phyloP scores from a whole-genome alignment of 2,797 vertebrate genomes.

The Myripristis murdjan region DNA sequence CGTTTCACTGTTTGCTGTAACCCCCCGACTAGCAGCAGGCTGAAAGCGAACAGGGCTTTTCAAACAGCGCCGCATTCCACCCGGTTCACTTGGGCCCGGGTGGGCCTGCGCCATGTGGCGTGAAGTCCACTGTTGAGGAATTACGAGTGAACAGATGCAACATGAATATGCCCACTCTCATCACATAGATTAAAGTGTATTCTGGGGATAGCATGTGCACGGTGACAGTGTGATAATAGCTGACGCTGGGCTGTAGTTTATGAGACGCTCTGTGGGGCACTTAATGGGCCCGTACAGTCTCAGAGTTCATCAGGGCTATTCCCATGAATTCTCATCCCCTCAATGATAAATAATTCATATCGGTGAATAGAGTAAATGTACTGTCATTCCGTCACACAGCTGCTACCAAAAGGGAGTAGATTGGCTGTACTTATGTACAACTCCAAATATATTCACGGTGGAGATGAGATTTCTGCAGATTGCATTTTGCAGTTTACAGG shows the following conservation, averaged over 20 bases:
- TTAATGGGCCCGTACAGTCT: slow-evolving; percentile 42
- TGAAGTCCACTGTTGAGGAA: slow-evolving; percentile 64
- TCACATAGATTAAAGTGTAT: slow-evolving; percentile 68
- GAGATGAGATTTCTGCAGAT: slow-evolving; percentile 6
- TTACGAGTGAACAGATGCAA: slow-evolving; percentile 75
- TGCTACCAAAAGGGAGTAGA: slow-evolving; percentile 57
- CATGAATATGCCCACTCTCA: slow-evolving; percentile 69
- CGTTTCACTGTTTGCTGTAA: slow-evolving; percentile 54
- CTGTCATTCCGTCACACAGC: slow-evolving; percentile 52
- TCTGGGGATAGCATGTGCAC: slow-evolving; percentile 60
- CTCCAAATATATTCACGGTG: slow-evolving; percentile 23
- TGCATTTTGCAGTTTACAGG: slow-evolving; percentile 18
- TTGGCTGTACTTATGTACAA: slow-evolving; percentile 35
- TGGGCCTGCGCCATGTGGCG: slow-evolving; percentile 58
- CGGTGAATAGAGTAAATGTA: slow-evolving; percentile 60
- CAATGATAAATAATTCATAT: slow-evolving; percentile 64
- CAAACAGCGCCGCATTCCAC: slow-evolving; percentile 39
- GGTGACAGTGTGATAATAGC: slow-evolving; percentile 51
- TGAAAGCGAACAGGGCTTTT: slow-evolving; percentile 36
- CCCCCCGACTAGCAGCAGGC: slow-evolving; percentile 46
- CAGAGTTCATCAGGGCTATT: slow-evolving; percentile 64
- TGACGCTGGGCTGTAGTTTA: slow-evolving; percentile 49
- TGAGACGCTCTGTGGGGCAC: slow-evolving; percentile 48
- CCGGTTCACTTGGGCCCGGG: slow-evolving; percentile 38
- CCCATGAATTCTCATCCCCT: slow-evolving; percentile 69